phyloP scores from a whole-genome alignment of 2,888 invertebrate genomes.

The Hirtodrosophila duncani region DNA sequence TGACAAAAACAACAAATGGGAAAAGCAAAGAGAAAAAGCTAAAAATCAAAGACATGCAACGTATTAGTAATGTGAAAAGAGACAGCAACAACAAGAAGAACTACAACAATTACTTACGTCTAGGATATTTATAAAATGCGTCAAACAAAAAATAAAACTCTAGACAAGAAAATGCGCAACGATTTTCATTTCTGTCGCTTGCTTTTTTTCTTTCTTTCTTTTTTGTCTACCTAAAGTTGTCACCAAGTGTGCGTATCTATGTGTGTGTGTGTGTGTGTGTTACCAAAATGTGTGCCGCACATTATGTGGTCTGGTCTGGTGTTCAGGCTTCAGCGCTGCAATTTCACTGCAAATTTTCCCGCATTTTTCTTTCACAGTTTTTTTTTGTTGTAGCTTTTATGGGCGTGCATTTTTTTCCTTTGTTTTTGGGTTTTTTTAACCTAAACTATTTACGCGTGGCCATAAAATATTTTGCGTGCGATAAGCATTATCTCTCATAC shows the following conservation, averaged over 20 bases:
- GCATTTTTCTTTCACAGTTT: slow-evolving; percentile 31
- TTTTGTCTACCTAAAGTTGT: slow-evolving; percentile 45
- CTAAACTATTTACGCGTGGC: slow-evolving; percentile 54
- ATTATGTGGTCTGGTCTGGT: slow-evolving; percentile 69
- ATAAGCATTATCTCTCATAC: slow-evolving; percentile 57
- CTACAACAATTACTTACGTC: slow-evolving; percentile 51
- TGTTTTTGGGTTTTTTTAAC: slow-evolving; percentile 19
- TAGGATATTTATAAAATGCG: slow-evolving; percentile 68
- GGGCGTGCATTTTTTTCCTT: slow-evolving; percentile 27
- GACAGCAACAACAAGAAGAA: slow-evolving; percentile 29
- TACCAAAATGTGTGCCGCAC: slow-evolving; percentile 63
- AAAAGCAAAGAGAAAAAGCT: slow-evolving; percentile 4
- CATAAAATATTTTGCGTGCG: slow-evolving; percentile 42
- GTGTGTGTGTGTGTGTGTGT: slow-evolving; percentile 19
- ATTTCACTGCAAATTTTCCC: slow-evolving; percentile 31
- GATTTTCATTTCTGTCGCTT: slow-evolving; percentile 27
- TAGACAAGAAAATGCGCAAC: slow-evolving; percentile 37
- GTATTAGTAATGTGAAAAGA: slow-evolving; percentile 58
- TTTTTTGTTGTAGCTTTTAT: too few species aligned
- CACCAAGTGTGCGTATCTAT: slow-evolving; percentile 22
- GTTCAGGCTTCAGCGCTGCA: slow-evolving; percentile 63
- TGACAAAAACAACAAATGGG: slow-evolving; percentile 4
- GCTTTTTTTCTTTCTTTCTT: slow-evolving; percentile 13
- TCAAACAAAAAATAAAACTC: slow-evolving; percentile 51
- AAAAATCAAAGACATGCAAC: slow-evolving; percentile 49